Conservation (phyloP, 2,797 vertebrate genomes). For the Oryzias dopingdopingensis region DNA sequence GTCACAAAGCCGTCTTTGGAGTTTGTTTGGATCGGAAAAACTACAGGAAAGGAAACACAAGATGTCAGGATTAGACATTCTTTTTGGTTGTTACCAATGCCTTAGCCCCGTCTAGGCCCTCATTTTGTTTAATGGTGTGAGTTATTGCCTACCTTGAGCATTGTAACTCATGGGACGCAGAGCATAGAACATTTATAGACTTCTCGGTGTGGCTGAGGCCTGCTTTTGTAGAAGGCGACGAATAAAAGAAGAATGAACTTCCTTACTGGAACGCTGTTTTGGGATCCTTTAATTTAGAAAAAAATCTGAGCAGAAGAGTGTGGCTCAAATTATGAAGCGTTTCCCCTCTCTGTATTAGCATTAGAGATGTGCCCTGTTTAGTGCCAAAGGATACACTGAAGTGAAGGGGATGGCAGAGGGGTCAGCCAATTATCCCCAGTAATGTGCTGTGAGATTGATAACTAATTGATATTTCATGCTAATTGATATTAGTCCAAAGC, state of each 20-base stretch:
- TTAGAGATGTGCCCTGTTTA: slow-evolving; percentile 40
- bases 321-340: slow-evolving; percentile 43
- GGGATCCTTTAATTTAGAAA: slow-evolving; percentile 28
- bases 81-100: slow-evolving; percentile 66
- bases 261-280: slow-evolving; percentile 29
- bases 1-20: slow-evolving; percentile 10
- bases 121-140: slow-evolving; percentile 82
- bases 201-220: slow-evolving; percentile 52
- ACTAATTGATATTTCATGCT: slow-evolving; percentile 80
- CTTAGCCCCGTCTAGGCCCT: slow-evolving; percentile 67
- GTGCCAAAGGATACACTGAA: slow-evolving; percentile 48
- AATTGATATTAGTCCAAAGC: slow-evolving; percentile 70
- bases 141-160: slow-evolving; percentile 77
- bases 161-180: slow-evolving; percentile 72
- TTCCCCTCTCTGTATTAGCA: slow-evolving; percentile 41
- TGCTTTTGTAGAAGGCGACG: slow-evolving; percentile 43
- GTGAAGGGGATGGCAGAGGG: slow-evolving; percentile 54
- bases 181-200: slow-evolving; percentile 73
- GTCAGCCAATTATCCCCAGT: slow-evolving; percentile 76
- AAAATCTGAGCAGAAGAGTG: slow-evolving; percentile 37
- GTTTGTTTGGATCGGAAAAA: slow-evolving; percentile 34
- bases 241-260: slow-evolving; percentile 47
- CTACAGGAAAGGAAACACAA: slow-evolving; percentile 45
- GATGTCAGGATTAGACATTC: slow-evolving; percentile 65
- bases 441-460: slow-evolving; percentile 81